Percentiles rank a stretch among this genome's conserved stretches.
Conservation (phyloP, 2,888 invertebrate genomes). For the Sepioteuthis lessoniana region DNA sequence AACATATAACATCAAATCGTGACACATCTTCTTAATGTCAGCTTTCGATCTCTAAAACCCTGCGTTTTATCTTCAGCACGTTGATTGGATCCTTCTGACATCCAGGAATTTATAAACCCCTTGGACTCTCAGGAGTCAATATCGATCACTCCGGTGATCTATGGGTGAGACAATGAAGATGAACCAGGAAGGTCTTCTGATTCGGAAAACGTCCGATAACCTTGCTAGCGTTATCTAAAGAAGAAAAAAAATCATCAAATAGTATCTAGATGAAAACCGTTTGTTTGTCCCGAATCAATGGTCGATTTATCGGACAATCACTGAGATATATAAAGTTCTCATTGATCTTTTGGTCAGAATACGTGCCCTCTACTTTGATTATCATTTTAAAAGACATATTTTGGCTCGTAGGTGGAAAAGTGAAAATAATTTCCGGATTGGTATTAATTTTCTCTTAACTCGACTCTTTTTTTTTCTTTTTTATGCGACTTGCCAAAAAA, state of each 20-base stretch:
- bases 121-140: too few relatives aligned
- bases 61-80: too few relatives aligned
- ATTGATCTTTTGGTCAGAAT: background rate
- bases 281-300: background rate
- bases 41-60: too few relatives aligned
- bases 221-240: background rate
- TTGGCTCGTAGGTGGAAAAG: background rate
- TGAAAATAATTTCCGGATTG: background rate
- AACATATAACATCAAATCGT: too few relatives aligned
- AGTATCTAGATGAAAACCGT: background rate
- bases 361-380: background rate
- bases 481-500: background rate
- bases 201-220: background rate
- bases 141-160: too few relatives aligned
- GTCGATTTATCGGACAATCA: background rate
- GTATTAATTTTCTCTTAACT: background rate
- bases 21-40: too few relatives aligned
- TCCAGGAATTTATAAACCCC: too few relatives aligned
- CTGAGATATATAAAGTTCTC: background rate
- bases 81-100: too few relatives aligned
- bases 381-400: slow-evolving; percentile 23
- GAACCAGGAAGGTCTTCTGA: background rate
- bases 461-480: background rate
- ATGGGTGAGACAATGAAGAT: background rate
- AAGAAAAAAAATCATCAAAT: background rate